Evolutionary conservation across 2,797 vertebrate genomes (phyloP).

Genomic region (Macropodus opercularis): DNA sequence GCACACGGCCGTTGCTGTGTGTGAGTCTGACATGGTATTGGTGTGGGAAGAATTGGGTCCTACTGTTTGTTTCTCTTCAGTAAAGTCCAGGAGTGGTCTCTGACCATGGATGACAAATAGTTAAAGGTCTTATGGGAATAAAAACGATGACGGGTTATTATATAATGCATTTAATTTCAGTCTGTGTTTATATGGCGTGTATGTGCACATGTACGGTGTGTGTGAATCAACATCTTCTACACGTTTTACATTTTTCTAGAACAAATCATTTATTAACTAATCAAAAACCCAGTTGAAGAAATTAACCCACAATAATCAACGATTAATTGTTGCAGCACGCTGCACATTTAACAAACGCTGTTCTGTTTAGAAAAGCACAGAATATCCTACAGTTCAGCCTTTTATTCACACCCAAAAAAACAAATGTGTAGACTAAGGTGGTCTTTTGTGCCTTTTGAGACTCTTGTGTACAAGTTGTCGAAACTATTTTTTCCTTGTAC

Average conservation of each 20-base stretch:
- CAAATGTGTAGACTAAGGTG: background rate
- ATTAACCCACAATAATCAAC: background rate
- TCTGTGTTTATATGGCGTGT: too few relatives aligned
- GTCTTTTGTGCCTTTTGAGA: conserved; percentile 22
- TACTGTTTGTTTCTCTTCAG: too few relatives aligned
- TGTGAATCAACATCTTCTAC: background rate
- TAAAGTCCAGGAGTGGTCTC: too few relatives aligned
- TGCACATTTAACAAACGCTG: too few relatives aligned
- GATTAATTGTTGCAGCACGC: background rate
- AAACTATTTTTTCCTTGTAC: conserved; percentile 29
- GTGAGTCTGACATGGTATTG: too few relatives aligned
- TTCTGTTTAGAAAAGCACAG: background rate
- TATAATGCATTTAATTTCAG: too few relatives aligned
- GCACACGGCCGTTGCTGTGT: too few relatives aligned
- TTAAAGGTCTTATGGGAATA: too few relatives aligned
- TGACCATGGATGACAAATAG: too few relatives aligned
- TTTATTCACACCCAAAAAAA: background rate
- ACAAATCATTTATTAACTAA: background rate
- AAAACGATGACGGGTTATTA: too few relatives aligned
- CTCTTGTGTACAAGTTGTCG: conserved; percentile 34
- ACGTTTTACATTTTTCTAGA: background rate
- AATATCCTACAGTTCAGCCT: background rate
- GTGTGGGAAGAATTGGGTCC: too few relatives aligned
- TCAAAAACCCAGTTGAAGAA: background rate
- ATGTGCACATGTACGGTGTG: too few relatives aligned